phyloP scores from a whole-genome alignment of 2,113 vertebrate species.

The Elephantulus edwardii region DNA sequence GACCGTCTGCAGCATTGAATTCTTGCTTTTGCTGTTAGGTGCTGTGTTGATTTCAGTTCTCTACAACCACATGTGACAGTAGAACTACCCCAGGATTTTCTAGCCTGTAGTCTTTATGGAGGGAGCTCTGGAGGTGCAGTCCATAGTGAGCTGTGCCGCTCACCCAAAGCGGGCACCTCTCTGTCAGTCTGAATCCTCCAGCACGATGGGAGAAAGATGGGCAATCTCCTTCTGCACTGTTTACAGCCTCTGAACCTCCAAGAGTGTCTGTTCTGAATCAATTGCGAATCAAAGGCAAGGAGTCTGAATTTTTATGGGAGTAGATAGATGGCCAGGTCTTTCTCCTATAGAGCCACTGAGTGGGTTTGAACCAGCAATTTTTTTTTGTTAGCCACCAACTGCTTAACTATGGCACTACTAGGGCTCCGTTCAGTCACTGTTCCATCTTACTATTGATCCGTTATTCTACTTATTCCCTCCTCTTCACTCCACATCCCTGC shows the following conservation, averaged over 20 bases:
- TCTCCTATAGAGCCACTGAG: not conserved
- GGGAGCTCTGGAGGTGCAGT: too few relatives aligned
- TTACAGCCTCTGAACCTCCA: too few relatives aligned
- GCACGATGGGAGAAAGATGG: too few relatives aligned
- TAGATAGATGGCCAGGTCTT: not conserved
- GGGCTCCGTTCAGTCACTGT: not conserved
- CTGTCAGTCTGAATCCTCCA: too few relatives aligned
- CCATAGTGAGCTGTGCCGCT: too few relatives aligned
- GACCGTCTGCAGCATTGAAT: rapidly evolving
- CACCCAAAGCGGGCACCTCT: too few relatives aligned
- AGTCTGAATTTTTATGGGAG: too few relatives aligned
- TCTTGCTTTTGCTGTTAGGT: not conserved
- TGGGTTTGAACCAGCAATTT: not conserved
- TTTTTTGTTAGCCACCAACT: not conserved
- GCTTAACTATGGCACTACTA: not conserved
- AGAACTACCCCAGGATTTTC: not conserved
- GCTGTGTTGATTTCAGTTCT: not conserved
- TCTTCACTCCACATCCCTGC: not conserved
- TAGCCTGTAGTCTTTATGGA: not conserved
- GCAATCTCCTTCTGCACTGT: too few relatives aligned
- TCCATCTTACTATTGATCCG: not conserved
- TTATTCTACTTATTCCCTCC: not conserved
- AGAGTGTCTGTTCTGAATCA: too few relatives aligned
- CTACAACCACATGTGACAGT: not conserved
- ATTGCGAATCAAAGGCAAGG: too few relatives aligned